Evolutionary conservation across 2,113 vertebrate species (phyloP), one percentile per base, ranked within the genome.

Genomic region (Macquaria ambigua): DNA sequence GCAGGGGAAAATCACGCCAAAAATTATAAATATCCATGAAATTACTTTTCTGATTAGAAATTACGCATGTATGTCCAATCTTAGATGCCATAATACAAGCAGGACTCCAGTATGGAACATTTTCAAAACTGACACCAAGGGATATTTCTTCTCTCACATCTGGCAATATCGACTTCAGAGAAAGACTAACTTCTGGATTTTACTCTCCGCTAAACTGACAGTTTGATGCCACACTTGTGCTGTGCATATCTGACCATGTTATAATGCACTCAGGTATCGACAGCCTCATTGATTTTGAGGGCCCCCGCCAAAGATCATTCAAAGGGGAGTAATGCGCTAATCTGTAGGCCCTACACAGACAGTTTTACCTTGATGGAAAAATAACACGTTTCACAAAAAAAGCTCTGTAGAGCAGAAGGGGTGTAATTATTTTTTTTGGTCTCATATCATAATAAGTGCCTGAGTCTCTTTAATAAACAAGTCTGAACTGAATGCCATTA

Each of bases 191-290:
- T 81, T 71, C 28, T 25, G 52, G 50, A 53, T 78, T 83, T 81
- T n/a, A 63, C 21, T 76, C 41, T 34, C 28, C 3, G 12, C 62
- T 79, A 50, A 64, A 74, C 56, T 50, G 83, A 66, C 62, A 70
- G 61, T 52, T 64, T 77, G 74, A 82, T 74, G 75, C 39, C 48
- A 25, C 74, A 53, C 62, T 77, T 82, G 21, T 64, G 58, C 67
- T 66, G 37, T 50, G 75, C 31, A 79, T 25, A 84, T 63, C 78
- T 9, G 3, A 77, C 46, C 37, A 23, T 70, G 58, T 74, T 71
- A 68, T 63, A 81, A 92, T 92, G 83, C 87, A 89, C 86, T 88
- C 75, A 56, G 34, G 28, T 85, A 87, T 86, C 31, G 74, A 90
- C 85, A 75, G 74, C 8, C 15, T 37, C 64, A 77, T 78, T 73